A percentile compares a stretch with the other conserved stretches of the same genome.
Evolutionary conservation across 2,113 vertebrate genomes (phyloP).

Genomic region (Sisor rabdophorus): DNA sequence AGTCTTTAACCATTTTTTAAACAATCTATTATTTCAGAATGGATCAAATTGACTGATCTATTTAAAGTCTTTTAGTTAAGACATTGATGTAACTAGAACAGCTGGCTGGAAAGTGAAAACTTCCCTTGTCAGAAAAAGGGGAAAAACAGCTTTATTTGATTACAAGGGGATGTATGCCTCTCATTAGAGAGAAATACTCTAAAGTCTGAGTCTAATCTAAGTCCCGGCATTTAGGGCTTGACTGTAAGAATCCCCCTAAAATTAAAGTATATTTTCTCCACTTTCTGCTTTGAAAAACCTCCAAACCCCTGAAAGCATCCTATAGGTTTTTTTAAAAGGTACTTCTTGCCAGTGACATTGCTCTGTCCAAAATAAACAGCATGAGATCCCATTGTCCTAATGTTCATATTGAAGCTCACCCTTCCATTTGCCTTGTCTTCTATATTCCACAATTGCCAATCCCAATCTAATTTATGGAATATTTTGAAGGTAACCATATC

Average conservation of each 20-base stretch:
- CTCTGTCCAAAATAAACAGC: slow-evolving; percentile 68
- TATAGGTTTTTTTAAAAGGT: slow-evolving; percentile 55
- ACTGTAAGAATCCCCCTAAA: slow-evolving; percentile 63
- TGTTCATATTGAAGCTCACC: slow-evolving; percentile 51
- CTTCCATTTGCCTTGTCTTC: slow-evolving; percentile 58
- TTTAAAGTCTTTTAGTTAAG: slow-evolving; percentile 52
- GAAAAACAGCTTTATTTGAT: slow-evolving; percentile 66
- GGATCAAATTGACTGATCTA: slow-evolving; percentile 49
- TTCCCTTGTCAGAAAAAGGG: slow-evolving; percentile 51
- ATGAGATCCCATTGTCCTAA: slow-evolving; percentile 63
- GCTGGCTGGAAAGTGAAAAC: slow-evolving; percentile 57
- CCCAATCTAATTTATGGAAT: slow-evolving; percentile 89
- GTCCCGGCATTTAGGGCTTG: slow-evolving; percentile 54
- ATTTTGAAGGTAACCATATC: slow-evolving; percentile 94
- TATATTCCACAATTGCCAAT: slow-evolving; percentile 72
- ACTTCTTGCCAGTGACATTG: slow-evolving; percentile 61
- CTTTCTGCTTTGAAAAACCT: slow-evolving; percentile 53
- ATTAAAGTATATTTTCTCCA: slow-evolving; percentile 60
- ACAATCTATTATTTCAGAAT: not conserved
- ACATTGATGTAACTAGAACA: slow-evolving; percentile 52
- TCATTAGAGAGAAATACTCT: slow-evolving; percentile 49
- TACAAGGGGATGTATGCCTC: slow-evolving; percentile 59
- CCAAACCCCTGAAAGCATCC: slow-evolving; percentile 61
- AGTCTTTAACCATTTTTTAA: slow-evolving; percentile 9
- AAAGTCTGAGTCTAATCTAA: slow-evolving; percentile 52